Conservation (phyloP, 2,113 vertebrate species). For the Pionites leucogaster region DNA sequence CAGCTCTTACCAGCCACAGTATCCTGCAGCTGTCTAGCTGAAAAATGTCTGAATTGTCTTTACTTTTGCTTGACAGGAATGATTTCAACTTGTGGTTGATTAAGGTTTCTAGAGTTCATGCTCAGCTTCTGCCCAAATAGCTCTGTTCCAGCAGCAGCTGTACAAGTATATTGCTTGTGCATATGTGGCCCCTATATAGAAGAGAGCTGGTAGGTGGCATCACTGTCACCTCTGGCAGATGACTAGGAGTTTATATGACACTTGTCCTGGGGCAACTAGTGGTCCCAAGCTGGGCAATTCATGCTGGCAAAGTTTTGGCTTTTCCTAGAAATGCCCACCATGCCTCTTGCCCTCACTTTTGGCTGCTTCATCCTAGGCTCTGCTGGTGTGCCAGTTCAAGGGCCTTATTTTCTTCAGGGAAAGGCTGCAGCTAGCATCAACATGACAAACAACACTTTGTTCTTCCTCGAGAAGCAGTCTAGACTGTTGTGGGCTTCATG, state of each 20-base stretch:
- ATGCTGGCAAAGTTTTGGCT: background rate
- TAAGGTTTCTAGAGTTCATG: background rate
- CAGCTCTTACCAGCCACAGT: background rate
- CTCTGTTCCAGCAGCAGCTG: background rate
- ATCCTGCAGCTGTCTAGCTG: background rate
- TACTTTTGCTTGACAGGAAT: background rate
- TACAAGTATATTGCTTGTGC: background rate
- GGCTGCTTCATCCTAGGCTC: background rate
- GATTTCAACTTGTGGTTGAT: background rate
- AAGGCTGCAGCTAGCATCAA: background rate
- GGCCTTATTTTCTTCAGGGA: background rate
- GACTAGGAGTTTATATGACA: background rate
- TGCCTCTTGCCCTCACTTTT: background rate
- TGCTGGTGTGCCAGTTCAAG: background rate
- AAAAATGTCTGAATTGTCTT: background rate
- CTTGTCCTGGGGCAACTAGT: background rate
- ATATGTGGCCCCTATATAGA: background rate
- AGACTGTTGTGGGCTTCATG: background rate
- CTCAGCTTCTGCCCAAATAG: background rate
- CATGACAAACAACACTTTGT: background rate
- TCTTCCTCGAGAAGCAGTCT: background rate
- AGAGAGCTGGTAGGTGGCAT: background rate
- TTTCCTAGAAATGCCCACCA: fast-evolving
- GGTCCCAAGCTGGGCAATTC: background rate
- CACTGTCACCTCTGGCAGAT: background rate